Evolutionary conservation across 2,888 invertebrate genomes (phyloP), one percentile per base, ranked within the genome.

Genomic region (Chloromyia formosa): DNA sequence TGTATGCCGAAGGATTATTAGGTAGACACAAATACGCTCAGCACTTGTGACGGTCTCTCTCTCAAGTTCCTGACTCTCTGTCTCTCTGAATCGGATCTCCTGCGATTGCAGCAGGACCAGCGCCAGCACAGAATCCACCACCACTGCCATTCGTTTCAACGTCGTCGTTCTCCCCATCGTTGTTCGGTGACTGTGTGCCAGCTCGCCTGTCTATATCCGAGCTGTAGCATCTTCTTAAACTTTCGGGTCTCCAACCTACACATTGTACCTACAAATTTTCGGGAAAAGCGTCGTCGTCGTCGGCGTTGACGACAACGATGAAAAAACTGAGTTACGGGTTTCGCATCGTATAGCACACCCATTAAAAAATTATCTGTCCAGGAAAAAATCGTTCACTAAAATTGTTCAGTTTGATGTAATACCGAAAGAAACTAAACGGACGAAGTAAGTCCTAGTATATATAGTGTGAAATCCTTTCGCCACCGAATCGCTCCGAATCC

Each of bases 241-340:
- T 49, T 49, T 66, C 22, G 66, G 66, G 23, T 35, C 20, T 49
- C 49, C 18, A 20, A 49, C 49, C 49, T 49, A 23, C 45, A 66
- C 49, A 49, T 18, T 66, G 49, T 49, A 20, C 12, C 20, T 12
- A 66, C 12, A 49, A 66, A 49, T 66, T 49, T 66, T 49, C 42
- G 40, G 62, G 62, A 40, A 62, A 22, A 62, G 42, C 27, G 7
- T 35, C 27, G 7, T 42, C 27, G 7, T 35, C 27, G 27, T 35
- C 27, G 66, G 66, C 45, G 45, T 45, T 2, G 45, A 45, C 22
- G 22, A 35, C 35, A 45, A 45, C 45, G 49, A 49, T 45, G 62
- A n/a, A 14, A 66, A 66, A 66, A 66, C 66, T 49, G 16, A 66
- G 66, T 62, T 16, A 35, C 35, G 66, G 22, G 42, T 49, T 22